Evolutionary conservation across 2,113 vertebrate genomes (phyloP).

Genomic region (Psettodes erumei): DNA sequence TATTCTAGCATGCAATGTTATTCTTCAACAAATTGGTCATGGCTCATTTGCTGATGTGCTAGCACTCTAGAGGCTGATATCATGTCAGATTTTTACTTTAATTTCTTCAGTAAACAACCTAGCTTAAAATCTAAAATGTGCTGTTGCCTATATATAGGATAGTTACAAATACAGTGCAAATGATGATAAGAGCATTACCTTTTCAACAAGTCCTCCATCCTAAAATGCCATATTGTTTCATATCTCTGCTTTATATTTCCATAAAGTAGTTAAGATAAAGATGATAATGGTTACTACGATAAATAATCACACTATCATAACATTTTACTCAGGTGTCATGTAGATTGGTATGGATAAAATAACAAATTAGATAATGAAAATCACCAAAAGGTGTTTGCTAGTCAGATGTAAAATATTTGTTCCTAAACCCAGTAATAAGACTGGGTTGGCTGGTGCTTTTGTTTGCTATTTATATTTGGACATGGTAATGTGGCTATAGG

Average conservation of each 20-base stretch:
- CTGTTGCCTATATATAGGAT: too few species aligned
- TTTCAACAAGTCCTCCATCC: neutral
- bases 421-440: neutral
- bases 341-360: too few species aligned
- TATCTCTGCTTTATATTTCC: neutral
- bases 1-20: neutral
- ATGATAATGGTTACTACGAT: neutral
- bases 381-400: too few species aligned
- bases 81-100: too few species aligned
- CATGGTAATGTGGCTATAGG: conserved; percentile 16
- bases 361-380: too few species aligned
- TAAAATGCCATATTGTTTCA: neutral
- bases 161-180: neutral
- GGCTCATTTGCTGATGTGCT: neutral
- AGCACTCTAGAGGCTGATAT: too few species aligned
- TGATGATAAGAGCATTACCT: neutral
- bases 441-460: neutral
- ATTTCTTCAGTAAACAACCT: neutral
- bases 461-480: conserved; percentile 18
- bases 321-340: neutral
- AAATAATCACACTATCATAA: neutral
- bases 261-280: neutral
- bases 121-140: too few species aligned
- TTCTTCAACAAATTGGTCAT: neutral
- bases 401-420: too few species aligned